Percentiles rank a stretch among this genome's conserved stretches.
Evolutionary conservation across 2,888 invertebrate species (phyloP).

Genomic region (Phytoseiulus persimilis): DNA sequence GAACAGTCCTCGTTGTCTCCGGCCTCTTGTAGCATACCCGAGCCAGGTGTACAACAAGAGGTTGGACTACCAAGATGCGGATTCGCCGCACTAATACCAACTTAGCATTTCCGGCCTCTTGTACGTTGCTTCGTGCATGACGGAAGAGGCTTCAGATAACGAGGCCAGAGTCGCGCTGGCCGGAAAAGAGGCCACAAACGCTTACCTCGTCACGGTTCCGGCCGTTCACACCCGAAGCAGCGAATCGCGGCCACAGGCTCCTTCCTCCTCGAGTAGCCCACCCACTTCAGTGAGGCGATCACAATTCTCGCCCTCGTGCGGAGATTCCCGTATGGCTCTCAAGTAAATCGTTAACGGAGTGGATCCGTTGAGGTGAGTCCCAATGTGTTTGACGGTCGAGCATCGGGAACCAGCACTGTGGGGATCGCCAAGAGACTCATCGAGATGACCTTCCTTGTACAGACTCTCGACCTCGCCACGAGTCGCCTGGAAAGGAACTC

Average conservation of each 20-base stretch:
- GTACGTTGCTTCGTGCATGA: conserved; percentile 43
- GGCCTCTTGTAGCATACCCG: no score
- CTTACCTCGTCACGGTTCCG: conserved; percentile 42
- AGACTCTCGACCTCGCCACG: background rate
- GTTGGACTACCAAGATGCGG: no score
- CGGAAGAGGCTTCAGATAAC: conserved; percentile 42
- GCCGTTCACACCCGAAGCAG: conserved; percentile 42
- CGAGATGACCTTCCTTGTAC: background rate
- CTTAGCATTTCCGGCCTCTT: no score
- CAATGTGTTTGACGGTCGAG: no score
- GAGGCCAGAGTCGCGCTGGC: conserved; percentile 41
- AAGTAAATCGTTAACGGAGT: background rate
- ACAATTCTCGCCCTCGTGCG: conserved; percentile 48
- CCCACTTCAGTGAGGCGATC: conserved; percentile 51
- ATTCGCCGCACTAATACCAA: no score
- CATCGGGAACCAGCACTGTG: no score
- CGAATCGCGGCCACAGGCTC: conserved; percentile 52
- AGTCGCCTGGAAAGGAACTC: background rate
- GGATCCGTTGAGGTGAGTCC: background rate
- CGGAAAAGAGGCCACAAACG: background rate
- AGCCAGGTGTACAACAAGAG: no score
- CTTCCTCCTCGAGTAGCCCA: conserved; percentile 56
- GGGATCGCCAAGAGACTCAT: no score
- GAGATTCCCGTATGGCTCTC: conserved; percentile 45
- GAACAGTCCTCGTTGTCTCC: no score